A percentile compares a stretch with the other conserved stretches of the same genome.
Evolutionary conservation across 2,888 invertebrate genomes (phyloP).

Genomic region (Archaeoteleia sp.): DNA sequence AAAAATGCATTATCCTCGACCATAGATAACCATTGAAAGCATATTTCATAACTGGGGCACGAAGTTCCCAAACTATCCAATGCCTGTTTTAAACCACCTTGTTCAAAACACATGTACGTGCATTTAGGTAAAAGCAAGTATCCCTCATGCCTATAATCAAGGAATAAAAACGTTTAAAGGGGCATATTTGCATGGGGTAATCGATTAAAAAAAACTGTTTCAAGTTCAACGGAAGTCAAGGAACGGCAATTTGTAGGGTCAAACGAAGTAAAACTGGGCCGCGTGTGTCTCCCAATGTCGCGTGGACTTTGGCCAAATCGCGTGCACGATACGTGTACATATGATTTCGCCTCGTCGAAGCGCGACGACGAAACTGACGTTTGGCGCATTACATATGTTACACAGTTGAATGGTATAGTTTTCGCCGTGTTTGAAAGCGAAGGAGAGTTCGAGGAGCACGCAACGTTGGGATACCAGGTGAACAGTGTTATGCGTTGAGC

Average conservation of each 20-base stretch:
- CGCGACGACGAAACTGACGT: slow-evolving; percentile 46
- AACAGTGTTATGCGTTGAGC: slow-evolving; percentile 48
- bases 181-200: slow-evolving; percentile 32
- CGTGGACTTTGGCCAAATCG: slow-evolving; percentile 50
- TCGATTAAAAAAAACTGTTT: slow-evolving; percentile 40
- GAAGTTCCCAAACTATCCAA: slow-evolving; percentile 21
- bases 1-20: slow-evolving; percentile 13
- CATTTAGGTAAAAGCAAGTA: slow-evolving; percentile 38
- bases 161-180: slow-evolving; percentile 39
- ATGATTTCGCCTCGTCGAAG: slow-evolving; percentile 53
- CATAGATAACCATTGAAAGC: slow-evolving; percentile 13
- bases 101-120: slow-evolving; percentile 23
- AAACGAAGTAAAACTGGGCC: slow-evolving; percentile 41
- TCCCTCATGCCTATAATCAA: slow-evolving; percentile 25
- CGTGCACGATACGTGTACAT: slow-evolving; percentile 40
- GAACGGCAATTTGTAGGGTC: slow-evolving; percentile 38
- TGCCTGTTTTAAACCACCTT: slow-evolving; percentile 28
- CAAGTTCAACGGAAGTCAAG: slow-evolving; percentile 50
- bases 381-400: slow-evolving; percentile 44
- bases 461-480: slow-evolving; percentile 56
- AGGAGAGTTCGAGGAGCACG: slow-evolving; percentile 55
- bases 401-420: slow-evolving; percentile 21
- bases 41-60: slow-evolving; percentile 36
- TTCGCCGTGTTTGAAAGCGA: slow-evolving; percentile 31
- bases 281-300: slow-evolving; percentile 38